A percentile compares a stretch with the other conserved stretches of the same genome.
Evolutionary conservation across 2,797 vertebrate species (phyloP).

Genomic region (Mus minutoides): DNA sequence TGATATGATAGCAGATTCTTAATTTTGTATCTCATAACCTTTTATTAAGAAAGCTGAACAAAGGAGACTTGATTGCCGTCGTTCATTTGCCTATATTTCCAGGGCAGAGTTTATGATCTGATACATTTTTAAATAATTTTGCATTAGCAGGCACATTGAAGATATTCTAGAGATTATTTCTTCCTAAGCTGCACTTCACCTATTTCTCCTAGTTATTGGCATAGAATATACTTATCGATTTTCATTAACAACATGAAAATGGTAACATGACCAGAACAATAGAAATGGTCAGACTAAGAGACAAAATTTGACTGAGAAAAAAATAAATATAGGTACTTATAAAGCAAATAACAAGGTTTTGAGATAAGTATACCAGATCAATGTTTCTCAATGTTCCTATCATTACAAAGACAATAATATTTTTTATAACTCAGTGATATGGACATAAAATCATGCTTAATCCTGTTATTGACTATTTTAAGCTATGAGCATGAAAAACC

Average conservation of each 20-base stretch:
- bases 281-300: neutral
- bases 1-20: neutral
- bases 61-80: neutral
- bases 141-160: neutral
- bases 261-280: neutral
- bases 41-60: neutral
- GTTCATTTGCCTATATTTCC: neutral
- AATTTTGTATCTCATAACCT: neutral
- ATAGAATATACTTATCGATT: neutral
- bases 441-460: neutral
- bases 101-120: neutral
- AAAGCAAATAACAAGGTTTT: neutral
- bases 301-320: neutral
- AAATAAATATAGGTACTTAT: neutral
- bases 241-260: neutral
- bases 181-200: neutral
- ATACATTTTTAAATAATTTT: slow-evolving; percentile 17
- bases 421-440: neutral
- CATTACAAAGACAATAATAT: neutral
- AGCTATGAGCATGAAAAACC: neutral
- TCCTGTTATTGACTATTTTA: neutral
- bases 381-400: neutral
- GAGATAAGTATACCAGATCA: neutral
- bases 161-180: neutral
- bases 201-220: neutral